These are phyloP conservation scores for Melanitta fusca DNA, from an alignment of 2,797 vertebrate genomes.

Conservation along the genomic window DNA sequence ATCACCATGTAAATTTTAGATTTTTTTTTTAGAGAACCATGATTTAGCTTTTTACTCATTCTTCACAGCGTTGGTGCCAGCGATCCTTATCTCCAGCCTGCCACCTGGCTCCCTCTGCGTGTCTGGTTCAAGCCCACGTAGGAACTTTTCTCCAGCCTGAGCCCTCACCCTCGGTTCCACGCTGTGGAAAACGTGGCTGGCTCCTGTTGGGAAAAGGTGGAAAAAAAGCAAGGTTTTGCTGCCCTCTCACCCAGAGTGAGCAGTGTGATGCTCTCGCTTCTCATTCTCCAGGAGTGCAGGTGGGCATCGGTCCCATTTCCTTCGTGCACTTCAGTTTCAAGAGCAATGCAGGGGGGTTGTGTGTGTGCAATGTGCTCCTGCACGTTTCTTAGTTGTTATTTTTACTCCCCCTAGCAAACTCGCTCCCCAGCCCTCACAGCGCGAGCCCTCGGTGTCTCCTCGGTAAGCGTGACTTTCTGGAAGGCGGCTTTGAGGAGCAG, in stretches of 20 bases:
- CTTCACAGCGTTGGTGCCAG: neutral
- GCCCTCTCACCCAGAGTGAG: rapidly evolving
- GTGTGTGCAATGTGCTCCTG: neutral
- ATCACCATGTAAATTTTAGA: neutral
- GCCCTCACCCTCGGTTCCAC: too few relatives aligned
- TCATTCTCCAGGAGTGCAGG: neutral
- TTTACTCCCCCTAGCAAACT: neutral
- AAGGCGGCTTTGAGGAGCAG: neutral
- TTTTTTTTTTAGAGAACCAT: neutral
- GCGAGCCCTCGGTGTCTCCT: neutral
- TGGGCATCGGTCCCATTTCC: neutral
- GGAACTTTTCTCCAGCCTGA: rapidly evolving
- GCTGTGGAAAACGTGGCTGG: neutral
- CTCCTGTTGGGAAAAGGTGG: too few relatives aligned
- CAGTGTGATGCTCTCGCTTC: neutral
- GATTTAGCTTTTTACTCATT: neutral
- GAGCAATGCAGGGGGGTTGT: neutral
- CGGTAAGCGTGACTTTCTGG: neutral
- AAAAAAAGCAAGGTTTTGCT: neutral
- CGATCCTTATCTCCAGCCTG: neutral
- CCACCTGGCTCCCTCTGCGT: rapidly evolving
- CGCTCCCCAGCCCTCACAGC: neutral
- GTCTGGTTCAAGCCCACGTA: neutral
- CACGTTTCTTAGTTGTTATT: neutral
- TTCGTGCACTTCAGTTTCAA: neutral